Evolutionary conservation across 2,797 vertebrate genomes (phyloP), one percentile per base, ranked within the genome.

Genomic region (Triplophysa bombifrons): DNA sequence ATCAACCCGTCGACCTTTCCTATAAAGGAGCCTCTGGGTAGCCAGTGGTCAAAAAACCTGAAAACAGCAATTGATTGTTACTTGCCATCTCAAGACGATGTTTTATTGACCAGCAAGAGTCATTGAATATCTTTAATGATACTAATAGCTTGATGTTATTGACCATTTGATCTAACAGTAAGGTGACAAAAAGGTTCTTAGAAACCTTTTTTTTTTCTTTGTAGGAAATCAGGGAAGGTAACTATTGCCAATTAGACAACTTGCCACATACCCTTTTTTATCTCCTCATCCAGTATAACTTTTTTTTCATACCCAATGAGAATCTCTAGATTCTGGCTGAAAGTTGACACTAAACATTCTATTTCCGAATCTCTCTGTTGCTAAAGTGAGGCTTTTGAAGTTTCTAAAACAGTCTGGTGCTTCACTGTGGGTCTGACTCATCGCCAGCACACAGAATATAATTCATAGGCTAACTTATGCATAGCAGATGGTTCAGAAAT

Each of bases 401-500:
- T 76, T 76, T 51, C n/a, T 77, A 25, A 55, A 60, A 70, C 25
- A 60, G 25, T 56, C 13, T 25, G 41, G 22, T 34, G 25, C 60
- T 63, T 61, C 4, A 30, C 25, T 63, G 60, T 63, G 60, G 0
- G 60, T 68, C 51, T 48, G 53, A 76, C 55, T 76, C 74, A 56
- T 76, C 65, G 20, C 10, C 16, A 20, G 25, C 13, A 20, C 3
- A 50, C 41, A 61, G 75, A 60, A 16, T 60, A 61, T 69, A 77
- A 77, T 41, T 76, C 30, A 46, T 17, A 22, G 10, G 50, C 16
- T 76, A 67, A 55, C 55, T 70, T 61, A 22, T 50, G 75, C 27
- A 70, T 78, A 46, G 56, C 53, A 77, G 75, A 77, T 77, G 27
- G 66, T 77, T 60, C 44, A 20, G 75, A 51, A 56, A 69, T 61